A percentile compares a stretch with the other conserved stretches of the same genome.
Evolutionary conservation across 2,888 invertebrate species (phyloP).

Genomic region (Orchesellides sinensis): DNA sequence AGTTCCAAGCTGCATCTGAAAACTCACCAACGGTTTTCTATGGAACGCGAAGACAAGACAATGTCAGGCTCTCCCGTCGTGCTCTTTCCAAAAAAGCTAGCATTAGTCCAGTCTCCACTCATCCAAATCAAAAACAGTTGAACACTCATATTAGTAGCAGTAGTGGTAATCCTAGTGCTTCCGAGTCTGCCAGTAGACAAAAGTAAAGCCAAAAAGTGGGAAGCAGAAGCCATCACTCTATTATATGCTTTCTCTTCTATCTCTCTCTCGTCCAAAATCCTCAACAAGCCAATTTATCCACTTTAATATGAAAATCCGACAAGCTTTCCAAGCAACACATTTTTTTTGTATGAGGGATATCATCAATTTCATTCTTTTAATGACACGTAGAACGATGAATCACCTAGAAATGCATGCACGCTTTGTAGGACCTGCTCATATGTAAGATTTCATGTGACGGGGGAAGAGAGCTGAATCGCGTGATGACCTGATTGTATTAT

Average conservation of each 20-base stretch:
- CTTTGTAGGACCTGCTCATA: too few species aligned
- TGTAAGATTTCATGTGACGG: too few species aligned
- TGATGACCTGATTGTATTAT: too few species aligned
- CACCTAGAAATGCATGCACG: too few species aligned
- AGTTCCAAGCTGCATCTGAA: conserved; percentile 7
- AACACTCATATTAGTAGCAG: not conserved
- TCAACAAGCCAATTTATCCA: not conserved
- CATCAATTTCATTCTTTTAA: not conserved
- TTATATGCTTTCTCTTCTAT: too few species aligned
- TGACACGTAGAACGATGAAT: not conserved
- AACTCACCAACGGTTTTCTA: conserved; percentile 14
- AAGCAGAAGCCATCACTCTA: too few species aligned
- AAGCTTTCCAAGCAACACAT: too few species aligned
- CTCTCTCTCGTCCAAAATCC: not conserved
- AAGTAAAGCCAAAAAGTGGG: not conserved
- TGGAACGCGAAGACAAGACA: conserved; percentile 28
- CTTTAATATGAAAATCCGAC: not conserved
- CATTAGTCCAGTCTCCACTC: conserved; percentile 2
- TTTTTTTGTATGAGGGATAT: not conserved
- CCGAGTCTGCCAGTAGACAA: too few species aligned
- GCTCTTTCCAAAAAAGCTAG: conserved; percentile 39
- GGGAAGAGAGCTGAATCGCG: too few species aligned
- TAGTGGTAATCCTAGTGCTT: not conserved
- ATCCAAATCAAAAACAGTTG: conserved; percentile 13
- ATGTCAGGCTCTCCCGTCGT: conserved; percentile 31